Base-by-base conservation (phyloP, 1,140 invertebrate genomes). In the Gryon sp. region DNA sequence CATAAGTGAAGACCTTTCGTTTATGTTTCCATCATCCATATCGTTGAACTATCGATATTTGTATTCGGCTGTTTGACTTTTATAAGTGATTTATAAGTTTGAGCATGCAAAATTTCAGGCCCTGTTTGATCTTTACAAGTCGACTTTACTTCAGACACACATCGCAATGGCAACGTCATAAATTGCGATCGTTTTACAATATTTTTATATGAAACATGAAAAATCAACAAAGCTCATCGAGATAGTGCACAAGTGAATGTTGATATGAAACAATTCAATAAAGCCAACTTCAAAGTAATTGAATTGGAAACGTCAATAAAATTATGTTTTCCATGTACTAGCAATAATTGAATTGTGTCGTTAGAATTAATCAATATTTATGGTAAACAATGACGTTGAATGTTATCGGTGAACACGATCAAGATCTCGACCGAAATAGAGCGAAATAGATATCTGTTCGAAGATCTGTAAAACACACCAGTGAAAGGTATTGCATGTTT, bases 291-390 rank as follows among this genome's bases (percentile, higher is more conserved):
- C n/a, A n/a, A 8, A 14, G 18, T 65, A 76, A 70, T 70, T 69
- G 65, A 69, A 63, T 65, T 57, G 57, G 34, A 76, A 76, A 65
- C 52, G 41, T 70, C 65, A 68, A 76, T 65, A 60, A 69, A 76
- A 69, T 65, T 59, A 65, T 76, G 59, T 65, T 70, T 65, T 36
- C 65, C 48, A 38, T 70, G 59, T 70, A 76, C 20, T n/a, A 60
- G 74, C 65, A 66, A 76, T 70, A 70, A 76, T 76, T 76, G 65
- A 76, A 76, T 70, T 66, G 66, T 65, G 59, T 60, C 66, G 52
- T 69, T 69, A 65, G 12, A 69, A 69, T 76, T 76, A 69, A 69
- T 70, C 73, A 76, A 78, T 78, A 68, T 78, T 73, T 73, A 72
- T 68, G 36, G 62, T 63, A 73, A 73, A 78, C 75, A 78, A 78